phyloP scores from a whole-genome alignment of 2,113 vertebrate genomes.

The Kryptolebias marmoratus region DNA sequence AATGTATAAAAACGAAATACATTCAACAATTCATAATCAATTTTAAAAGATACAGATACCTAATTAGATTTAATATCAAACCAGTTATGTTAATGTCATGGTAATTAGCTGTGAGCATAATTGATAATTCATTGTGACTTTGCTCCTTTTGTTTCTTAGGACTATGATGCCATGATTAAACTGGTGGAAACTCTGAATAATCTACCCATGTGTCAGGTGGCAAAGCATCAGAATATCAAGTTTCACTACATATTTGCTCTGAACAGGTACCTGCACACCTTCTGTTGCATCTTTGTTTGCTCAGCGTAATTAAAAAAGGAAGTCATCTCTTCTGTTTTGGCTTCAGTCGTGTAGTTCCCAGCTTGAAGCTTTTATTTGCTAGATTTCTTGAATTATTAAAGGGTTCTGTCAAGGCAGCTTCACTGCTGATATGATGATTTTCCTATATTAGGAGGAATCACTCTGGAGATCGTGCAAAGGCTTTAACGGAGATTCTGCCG shows the following conservation, averaged over 20 bases:
- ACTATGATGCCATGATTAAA: slow-evolving; percentile 86
- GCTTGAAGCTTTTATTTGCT: neutral
- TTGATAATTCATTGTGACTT: neutral
- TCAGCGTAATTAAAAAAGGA: neutral
- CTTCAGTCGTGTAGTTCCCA: neutral
- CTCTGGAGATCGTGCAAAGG: slow-evolving; percentile 86
- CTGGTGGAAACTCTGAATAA: slow-evolving; percentile 88
- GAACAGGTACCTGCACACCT: slow-evolving; percentile 80
- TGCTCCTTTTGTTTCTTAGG: slow-evolving; percentile 71
- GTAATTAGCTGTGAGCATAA: no score
- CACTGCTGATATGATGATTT: neutral
- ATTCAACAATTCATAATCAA: no score
- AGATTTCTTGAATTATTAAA: neutral
- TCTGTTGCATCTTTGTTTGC: neutral
- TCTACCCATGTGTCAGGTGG: slow-evolving; percentile 85
- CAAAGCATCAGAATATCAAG: slow-evolving; percentile 86
- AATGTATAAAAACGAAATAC: no score
- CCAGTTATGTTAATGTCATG: no score
- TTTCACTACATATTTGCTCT: slow-evolving; percentile 94
- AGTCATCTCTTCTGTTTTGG: neutral
- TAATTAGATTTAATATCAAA: no score
- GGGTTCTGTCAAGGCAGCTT: neutral
- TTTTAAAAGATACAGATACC: neutral
- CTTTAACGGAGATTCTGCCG: slow-evolving; percentile 84
- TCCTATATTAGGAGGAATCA: slow-evolving; percentile 82